Evolutionary conservation across 2,888 invertebrate species (phyloP).

Genomic region (Ormyrus nitidulus): DNA sequence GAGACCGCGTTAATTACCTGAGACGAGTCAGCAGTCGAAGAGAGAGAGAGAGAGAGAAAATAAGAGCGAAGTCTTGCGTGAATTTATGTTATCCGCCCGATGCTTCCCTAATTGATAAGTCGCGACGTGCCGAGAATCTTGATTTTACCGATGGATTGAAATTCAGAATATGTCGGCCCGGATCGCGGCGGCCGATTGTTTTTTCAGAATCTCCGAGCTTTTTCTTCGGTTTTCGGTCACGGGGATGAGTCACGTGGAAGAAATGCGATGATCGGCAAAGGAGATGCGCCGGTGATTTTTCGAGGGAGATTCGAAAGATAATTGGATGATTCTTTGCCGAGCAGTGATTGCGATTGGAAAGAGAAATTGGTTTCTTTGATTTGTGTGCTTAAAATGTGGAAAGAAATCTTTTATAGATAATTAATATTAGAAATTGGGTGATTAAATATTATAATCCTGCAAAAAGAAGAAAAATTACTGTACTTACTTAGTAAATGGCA

Average conservation of each 20-base stretch:
- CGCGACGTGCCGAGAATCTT: conserved; percentile 31
- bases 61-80: background rate
- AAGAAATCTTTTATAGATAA: no score
- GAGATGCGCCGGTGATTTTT: background rate
- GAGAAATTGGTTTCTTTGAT: conserved; percentile 3
- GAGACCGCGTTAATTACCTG: conserved; percentile 22
- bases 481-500: no score
- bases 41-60: background rate
- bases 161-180: conserved; percentile 27
- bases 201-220: background rate
- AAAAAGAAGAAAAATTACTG: no score
- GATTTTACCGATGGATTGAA: conserved; percentile 38
- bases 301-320: background rate
- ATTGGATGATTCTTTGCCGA: background rate
- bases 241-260: conserved; percentile 3
- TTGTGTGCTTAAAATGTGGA: background rate
- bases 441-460: no score
- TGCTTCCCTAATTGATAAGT: conserved; percentile 42
- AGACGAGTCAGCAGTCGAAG: conserved; percentile 1
- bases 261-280: conserved; percentile 13
- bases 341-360: background rate
- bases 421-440: no score
- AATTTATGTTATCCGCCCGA: conserved; percentile 3
- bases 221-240: background rate
- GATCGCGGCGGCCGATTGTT: background rate